Conservation (phyloP, 2,797 vertebrate genomes). For the Trematomus bernacchii region DNA sequence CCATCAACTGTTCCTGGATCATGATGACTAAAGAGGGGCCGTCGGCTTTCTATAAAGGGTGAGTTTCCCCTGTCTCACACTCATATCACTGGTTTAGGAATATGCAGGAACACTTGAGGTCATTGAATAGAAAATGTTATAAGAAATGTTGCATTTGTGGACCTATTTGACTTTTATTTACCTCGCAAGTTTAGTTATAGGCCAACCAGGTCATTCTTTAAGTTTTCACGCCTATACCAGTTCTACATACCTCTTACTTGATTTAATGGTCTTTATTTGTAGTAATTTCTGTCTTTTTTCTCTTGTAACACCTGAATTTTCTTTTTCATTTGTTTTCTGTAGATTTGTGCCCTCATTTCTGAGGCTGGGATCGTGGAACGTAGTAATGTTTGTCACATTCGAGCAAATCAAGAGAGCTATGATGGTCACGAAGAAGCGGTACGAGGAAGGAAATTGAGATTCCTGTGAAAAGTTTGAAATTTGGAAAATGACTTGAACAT, state of each 20-base stretch:
- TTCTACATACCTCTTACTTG: no score
- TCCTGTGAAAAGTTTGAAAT: neutral
- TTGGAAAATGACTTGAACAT: constrained; percentile 6
- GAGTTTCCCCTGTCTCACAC: constrained; percentile 34
- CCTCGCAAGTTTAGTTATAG: no score
- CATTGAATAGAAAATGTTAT: neutral
- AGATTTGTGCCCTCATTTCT: constrained; percentile 92
- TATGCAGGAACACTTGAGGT: neutral
- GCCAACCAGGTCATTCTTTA: no score
- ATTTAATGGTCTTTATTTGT: no score
- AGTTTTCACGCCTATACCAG: no score
- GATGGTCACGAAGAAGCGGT: constrained; percentile 87
- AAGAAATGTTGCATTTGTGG: neutral
- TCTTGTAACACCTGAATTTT: no score
- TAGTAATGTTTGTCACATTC: constrained; percentile 92
- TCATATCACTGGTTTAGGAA: neutral
- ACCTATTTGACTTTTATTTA: neutral
- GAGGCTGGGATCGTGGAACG: constrained; percentile 90
- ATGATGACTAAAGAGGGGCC: constrained; percentile 91
- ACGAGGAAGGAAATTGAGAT: constrained; percentile 72
- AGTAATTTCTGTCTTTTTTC: no score
- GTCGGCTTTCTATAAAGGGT: constrained; percentile 93
- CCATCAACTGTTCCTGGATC: constrained; percentile 87
- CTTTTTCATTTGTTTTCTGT: constrained; percentile 6
- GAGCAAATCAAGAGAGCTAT: constrained; percentile 91